Conservation (phyloP, 2,113 vertebrate genomes). For the Megaptera novaeangliae region DNA sequence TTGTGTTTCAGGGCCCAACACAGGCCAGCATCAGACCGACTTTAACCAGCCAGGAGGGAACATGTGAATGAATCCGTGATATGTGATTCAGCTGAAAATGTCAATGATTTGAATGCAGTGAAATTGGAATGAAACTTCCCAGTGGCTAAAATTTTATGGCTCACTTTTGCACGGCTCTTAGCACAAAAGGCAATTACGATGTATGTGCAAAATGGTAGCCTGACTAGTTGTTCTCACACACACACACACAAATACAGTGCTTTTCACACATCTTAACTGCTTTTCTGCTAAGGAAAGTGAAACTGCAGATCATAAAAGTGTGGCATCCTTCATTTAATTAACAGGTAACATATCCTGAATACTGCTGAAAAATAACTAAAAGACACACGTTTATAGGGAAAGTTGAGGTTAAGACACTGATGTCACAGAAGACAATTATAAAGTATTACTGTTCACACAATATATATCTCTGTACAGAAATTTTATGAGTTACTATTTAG, state of each 20-base stretch:
- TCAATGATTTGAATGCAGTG: neutral
- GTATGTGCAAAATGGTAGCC: neutral
- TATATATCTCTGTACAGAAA: neutral
- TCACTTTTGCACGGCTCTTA: neutral
- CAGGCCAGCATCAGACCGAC: neutral
- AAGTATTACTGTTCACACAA: neutral
- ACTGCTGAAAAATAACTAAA: neutral
- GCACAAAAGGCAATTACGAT: slow-evolving; percentile 32
- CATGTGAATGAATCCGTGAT: neutral
- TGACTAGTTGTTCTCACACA: slow-evolving; percentile 16
- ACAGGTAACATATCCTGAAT: neutral
- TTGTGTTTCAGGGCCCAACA: neutral
- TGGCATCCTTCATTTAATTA: neutral
- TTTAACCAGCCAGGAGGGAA: neutral
- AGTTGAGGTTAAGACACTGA: neutral
- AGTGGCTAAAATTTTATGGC: neutral
- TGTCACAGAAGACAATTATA: neutral
- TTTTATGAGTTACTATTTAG: neutral
- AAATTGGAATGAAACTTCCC: neutral
- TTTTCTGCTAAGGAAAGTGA: slow-evolving; percentile 13
- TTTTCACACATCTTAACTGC: slow-evolving; percentile 36
- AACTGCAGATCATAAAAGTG: neutral
- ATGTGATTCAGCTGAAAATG: neutral
- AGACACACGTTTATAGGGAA: neutral
- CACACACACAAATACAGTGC: neutral